These are phyloP conservation scores for Pteronotus mesoamericanus DNA, from an alignment of 2,797 vertebrate species.

Conservation along the genomic window DNA sequence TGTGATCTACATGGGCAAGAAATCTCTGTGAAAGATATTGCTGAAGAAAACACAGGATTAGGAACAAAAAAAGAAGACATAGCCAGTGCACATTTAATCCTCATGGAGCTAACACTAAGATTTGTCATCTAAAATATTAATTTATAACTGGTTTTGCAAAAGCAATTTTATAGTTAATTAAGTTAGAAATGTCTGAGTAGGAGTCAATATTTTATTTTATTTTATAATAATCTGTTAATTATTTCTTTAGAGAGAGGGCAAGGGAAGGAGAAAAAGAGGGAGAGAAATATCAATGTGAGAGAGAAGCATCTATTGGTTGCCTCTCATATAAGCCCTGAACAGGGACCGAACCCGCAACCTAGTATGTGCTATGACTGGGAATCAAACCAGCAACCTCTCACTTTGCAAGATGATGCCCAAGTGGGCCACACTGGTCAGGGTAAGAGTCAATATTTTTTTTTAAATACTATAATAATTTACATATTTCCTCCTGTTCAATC, in stretches of 20 bases:
- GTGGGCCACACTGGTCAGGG: neutral
- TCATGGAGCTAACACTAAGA: neutral
- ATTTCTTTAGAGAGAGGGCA: neutral
- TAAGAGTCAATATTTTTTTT: neutral
- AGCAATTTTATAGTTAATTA: neutral
- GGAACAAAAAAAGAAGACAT: neutral
- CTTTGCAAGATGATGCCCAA: neutral
- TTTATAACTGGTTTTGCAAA: neutral
- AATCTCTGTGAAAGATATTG: neutral
- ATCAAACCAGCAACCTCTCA: neutral
- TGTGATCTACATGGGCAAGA: neutral
- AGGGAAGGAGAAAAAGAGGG: neutral
- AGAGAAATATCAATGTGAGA: neutral
- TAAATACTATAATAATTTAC: neutral
- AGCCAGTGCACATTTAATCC: neutral
- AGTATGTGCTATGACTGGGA: neutral
- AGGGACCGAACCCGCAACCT: too few species aligned
- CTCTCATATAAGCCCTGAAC: neutral
- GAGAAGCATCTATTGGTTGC: neutral
- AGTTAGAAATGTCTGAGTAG: neutral
- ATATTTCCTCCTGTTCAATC: neutral
- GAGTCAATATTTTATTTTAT: neutral
- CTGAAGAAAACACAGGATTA: neutral
- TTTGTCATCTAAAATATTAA: neutral
- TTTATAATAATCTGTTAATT: neutral